Evolutionary conservation across 1,140 invertebrate species (phyloP).

Genomic region (Aphaenogaster rudis): DNA sequence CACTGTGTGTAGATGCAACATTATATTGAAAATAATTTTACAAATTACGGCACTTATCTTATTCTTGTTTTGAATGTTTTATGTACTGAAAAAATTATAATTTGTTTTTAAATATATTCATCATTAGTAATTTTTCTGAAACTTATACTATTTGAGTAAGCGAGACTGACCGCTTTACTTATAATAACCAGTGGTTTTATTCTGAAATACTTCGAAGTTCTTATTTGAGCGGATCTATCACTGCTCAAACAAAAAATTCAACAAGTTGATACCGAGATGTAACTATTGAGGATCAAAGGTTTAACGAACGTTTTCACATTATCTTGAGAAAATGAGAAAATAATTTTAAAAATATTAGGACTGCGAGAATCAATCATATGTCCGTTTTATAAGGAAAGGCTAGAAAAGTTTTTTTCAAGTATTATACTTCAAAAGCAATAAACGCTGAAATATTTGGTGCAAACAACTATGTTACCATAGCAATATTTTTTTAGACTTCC

Average conservation of each 20-base stretch:
- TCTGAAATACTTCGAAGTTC: constrained; percentile 11
- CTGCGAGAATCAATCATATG: not conserved
- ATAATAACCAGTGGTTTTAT: not conserved
- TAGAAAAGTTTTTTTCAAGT: not conserved
- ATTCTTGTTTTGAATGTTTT: not conserved
- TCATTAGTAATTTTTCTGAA: not conserved
- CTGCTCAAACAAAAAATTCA: not conserved
- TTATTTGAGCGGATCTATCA: not conserved
- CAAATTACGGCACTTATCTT: not conserved
- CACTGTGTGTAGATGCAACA: not conserved
- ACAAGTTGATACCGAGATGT: not conserved
- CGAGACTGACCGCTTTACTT: constrained; percentile 5
- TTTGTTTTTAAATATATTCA: not conserved
- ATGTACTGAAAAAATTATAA: not conserved
- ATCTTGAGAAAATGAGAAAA: constrained; percentile 6
- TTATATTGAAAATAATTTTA: not conserved
- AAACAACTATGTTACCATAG: not conserved
- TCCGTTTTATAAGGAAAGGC: not conserved
- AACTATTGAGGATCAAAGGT: not conserved
- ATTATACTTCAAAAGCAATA: not conserved
- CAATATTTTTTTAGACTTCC: constrained; percentile 17
- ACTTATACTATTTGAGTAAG: not conserved
- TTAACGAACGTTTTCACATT: not conserved
- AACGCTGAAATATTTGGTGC: not conserved
- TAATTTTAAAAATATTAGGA: not conserved